Conservation (phyloP, 2,888 invertebrate species). For the Tineola bisselliella region DNA sequence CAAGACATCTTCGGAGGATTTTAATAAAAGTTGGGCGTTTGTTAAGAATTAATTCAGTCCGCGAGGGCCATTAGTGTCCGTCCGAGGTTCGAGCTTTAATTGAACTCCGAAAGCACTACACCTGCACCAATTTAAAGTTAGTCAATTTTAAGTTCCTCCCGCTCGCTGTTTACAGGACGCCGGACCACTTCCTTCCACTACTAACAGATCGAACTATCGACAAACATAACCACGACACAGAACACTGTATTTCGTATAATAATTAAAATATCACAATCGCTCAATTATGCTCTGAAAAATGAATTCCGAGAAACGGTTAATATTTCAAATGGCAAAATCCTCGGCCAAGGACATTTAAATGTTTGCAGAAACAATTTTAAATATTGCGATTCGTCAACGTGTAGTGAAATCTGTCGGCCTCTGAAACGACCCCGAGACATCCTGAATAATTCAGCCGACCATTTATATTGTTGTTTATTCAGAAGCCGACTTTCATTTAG, state of each 20-base stretch:
- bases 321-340: neutral
- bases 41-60: neutral
- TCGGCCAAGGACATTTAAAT: neutral
- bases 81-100: conserved; percentile 1
- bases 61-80: neutral
- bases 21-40: neutral
- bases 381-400: conserved; percentile 2
- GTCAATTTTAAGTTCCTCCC: neutral
- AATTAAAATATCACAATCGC: too few relatives aligned
- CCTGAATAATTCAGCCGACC: conserved; percentile 10
- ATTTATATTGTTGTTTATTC: conserved; percentile 14
- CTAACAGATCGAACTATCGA: neutral
- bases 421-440: neutral
- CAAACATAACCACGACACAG: neutral
- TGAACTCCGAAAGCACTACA: neutral
- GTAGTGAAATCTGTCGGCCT: neutral
- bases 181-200: neutral
- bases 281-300: too few relatives aligned
- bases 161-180: neutral
- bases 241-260: too few relatives aligned
- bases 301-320: neutral
- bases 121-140: conserved; percentile 10
- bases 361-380: neutral
- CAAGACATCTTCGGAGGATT: neutral
- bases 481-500: conserved; percentile 11